Base-by-base conservation (phyloP, 2,797 vertebrate genomes). In the Myotis daubentonii region DNA sequence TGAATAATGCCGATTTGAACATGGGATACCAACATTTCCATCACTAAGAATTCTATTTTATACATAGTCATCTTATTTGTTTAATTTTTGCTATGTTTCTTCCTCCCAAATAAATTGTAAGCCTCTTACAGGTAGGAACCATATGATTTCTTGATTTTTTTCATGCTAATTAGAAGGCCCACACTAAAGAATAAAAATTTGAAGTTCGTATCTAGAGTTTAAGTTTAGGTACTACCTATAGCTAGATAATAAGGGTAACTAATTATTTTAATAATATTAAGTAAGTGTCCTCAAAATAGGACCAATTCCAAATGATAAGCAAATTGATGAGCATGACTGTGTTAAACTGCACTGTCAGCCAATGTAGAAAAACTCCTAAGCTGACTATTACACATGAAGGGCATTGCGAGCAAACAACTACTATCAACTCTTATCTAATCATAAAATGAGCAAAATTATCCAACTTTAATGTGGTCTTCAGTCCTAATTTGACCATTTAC, bases 91-190 rank as follows among this genome's bases (percentile, higher is more conserved):
- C 41, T 66, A 2, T 78, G 4, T 91, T 83, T 91, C 53, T 84
- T 92, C n/a, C 75, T 74, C n/a, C 16, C 8, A 83, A 76, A 53
- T 76, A 82, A 30, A 84, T 28, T 65, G 22, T 72, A 76, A 91
- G 8, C 4, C 68, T 76, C 20, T 70, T 20, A 85, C 36, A 10
- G 51, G 20, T n/a, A 76, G 20, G 28, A 47, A 65, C 19, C 22
- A 53, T 85, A 44, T 72, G 41, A 3, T 74, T 83, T 91, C 60
- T 87, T 93, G 38, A 38, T 86, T 94, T 95, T 94, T 95, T 71
- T 23, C 3, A n/a, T 36, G 91, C 16, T 23, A 93, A 15, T 82
- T 76, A 38, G 83, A 76, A 95, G 74, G 25, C 17, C 4, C 33
- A 71, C 36, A 20, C 20, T 84, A 68, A 90, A 70, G 28, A 91